These are phyloP conservation scores for Drosophila quinaria DNA, from an alignment of 2,888 invertebrate genomes.

Conservation along the genomic window DNA sequence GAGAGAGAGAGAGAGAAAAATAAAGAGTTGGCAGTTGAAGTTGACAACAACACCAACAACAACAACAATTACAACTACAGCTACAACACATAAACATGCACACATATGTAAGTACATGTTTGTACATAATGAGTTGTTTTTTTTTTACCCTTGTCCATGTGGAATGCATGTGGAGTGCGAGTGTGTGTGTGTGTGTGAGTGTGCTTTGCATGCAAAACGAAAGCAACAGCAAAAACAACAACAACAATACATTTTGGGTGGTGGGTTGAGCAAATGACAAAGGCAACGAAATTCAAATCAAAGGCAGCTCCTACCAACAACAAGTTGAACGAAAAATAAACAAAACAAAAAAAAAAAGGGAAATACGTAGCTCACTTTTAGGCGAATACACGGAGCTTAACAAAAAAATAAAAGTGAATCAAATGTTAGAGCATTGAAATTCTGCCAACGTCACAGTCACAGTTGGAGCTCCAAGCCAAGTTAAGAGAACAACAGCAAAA, in stretches of 20 bases:
- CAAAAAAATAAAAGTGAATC: conserved; percentile 49
- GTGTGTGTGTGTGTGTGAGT: conserved; percentile 21
- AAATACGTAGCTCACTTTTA: conserved; percentile 68
- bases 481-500: conserved; percentile 13
- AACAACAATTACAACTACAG: neutral
- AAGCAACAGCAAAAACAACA: conserved; percentile 48
- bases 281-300: conserved; percentile 65
- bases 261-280: conserved; percentile 63
- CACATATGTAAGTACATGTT: conserved; percentile 41
- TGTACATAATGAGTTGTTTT: conserved; percentile 58
- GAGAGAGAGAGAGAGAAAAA: neutral
- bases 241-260: conserved; percentile 71
- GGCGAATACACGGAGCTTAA: conserved; percentile 61
- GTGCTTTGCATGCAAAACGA: conserved; percentile 70
- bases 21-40: conserved; percentile 46
- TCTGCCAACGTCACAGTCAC: conserved; percentile 38
- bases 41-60: conserved; percentile 14
- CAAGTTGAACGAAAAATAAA: conserved; percentile 21
- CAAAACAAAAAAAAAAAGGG: conserved; percentile 8
- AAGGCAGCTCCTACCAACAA: conserved; percentile 50
- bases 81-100: conserved; percentile 19
- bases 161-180: conserved; percentile 16
- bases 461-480: neutral
- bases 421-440: conserved; percentile 50
- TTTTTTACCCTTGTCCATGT: conserved; percentile 37